Evolutionary conservation across 1,140 invertebrate species (phyloP).

Genomic region (Delia radicum): DNA sequence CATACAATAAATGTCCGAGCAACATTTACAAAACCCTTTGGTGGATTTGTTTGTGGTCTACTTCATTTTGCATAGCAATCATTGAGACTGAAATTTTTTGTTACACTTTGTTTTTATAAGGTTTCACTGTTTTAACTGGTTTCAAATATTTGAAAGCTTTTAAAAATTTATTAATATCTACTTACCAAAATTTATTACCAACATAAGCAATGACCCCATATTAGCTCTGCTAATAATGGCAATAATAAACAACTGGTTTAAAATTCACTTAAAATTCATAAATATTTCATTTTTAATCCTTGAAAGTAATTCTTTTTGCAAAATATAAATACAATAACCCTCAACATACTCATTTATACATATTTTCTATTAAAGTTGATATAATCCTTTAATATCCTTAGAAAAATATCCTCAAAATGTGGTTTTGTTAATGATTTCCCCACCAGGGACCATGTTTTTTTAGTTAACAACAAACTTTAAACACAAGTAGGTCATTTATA

Average conservation of each 20-base stretch:
- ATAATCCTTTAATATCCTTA: neutral
- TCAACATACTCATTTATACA: no score
- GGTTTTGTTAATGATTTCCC: constrained; percentile 1
- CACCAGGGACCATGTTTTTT: neutral
- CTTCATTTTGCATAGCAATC: no score
- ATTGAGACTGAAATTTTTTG: no score
- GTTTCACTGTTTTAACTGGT: no score
- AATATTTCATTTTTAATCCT: neutral
- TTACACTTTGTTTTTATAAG: no score
- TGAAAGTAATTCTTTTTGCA: neutral
- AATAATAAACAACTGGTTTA: neutral
- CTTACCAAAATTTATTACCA: neutral
- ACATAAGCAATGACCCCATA: neutral
- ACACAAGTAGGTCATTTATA: constrained; percentile 1
- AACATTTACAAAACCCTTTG: no score
- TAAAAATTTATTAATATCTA: neutral
- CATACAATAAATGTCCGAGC: no score
- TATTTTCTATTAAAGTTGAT: neutral
- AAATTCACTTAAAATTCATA: neutral
- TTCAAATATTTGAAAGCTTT: no score
- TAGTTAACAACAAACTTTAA: no score
- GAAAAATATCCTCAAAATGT: no score
- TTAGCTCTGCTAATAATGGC: neutral
- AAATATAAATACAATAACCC: no score
- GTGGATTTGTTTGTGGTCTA: no score